Conservation (phyloP, 1,140 invertebrate genomes). For the Phocides pigmalion region DNA sequence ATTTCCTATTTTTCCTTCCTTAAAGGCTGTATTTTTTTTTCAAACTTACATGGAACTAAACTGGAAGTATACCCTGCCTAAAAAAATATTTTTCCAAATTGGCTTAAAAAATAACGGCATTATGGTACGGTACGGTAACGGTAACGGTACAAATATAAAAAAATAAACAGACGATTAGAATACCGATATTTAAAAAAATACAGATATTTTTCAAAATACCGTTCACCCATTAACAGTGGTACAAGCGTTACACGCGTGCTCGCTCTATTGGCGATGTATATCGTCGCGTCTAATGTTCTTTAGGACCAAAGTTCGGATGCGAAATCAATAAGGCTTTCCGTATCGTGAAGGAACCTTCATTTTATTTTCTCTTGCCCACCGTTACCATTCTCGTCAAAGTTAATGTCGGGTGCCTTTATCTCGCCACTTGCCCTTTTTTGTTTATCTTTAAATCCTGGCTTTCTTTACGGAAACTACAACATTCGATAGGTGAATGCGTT, state of each 20-base stretch:
- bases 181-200: too few species aligned
- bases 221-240: background rate
- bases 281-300: slow-evolving; percentile 26
- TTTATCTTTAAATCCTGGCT: slow-evolving; percentile 17
- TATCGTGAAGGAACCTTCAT: slow-evolving; percentile 18
- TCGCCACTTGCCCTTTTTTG: slow-evolving; percentile 20
- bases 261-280: slow-evolving; percentile 25
- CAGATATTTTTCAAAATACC: too few species aligned
- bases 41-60: too few species aligned
- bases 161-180: too few species aligned
- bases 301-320: slow-evolving; percentile 18
- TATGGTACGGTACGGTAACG: too few species aligned
- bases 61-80: too few species aligned
- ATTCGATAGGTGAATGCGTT: slow-evolving; percentile 10
- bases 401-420: slow-evolving; percentile 13
- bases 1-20: too few species aligned
- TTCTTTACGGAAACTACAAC: slow-evolving; percentile 17
- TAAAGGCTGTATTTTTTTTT: too few species aligned
- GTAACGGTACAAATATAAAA: too few species aligned
- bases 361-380: background rate
- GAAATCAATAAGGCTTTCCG: slow-evolving; percentile 28
- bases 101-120: too few species aligned
- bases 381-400: slow-evolving; percentile 28
- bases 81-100: too few species aligned
- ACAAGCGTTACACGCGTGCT: background rate